Evolutionary conservation across 2,113 vertebrate genomes (phyloP).

Genomic region (Oxygymnocypris stewartii): DNA sequence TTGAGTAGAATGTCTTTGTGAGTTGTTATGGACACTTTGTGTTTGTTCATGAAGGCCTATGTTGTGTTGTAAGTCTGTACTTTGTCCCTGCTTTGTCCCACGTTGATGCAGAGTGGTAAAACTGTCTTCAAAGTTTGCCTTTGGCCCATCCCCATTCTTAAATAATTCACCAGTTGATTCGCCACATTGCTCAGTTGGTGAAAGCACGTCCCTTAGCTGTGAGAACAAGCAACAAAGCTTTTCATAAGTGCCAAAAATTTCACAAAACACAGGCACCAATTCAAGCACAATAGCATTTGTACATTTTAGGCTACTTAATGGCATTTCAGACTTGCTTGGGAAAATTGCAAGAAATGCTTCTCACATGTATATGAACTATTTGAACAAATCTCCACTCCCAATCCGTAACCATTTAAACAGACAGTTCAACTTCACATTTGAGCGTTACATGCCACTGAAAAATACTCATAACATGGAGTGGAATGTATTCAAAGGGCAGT

Average conservation of each 20-base stretch:
- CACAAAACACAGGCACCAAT: neutral
- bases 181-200: slow-evolving; percentile 22
- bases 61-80: slow-evolving; percentile 30
- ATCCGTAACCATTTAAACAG: slow-evolving; percentile 11
- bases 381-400: slow-evolving; percentile 37
- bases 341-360: neutral
- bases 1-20: neutral
- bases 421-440: slow-evolving; percentile 8
- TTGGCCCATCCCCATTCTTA: slow-evolving; percentile 41
- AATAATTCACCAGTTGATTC: neutral
- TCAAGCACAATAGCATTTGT: neutral
- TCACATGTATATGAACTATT: slow-evolving; percentile 33
- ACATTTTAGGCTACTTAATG: neutral
- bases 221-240: slow-evolving; percentile 30
- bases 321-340: neutral
- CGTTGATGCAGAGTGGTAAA: neutral
- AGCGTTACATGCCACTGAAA: slow-evolving; percentile 26
- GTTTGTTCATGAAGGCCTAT: slow-evolving; percentile 30
- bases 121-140: neutral
- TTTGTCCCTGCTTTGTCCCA: slow-evolving; percentile 26
- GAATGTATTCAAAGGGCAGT: neutral
- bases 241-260: neutral
- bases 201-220: slow-evolving; percentile 60
- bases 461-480: neutral
- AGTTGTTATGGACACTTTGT: neutral